Percentiles rank a stretch among this genome's conserved stretches.
Conservation (phyloP, 2,888 invertebrate genomes). For the Mactromeris polynyma region DNA sequence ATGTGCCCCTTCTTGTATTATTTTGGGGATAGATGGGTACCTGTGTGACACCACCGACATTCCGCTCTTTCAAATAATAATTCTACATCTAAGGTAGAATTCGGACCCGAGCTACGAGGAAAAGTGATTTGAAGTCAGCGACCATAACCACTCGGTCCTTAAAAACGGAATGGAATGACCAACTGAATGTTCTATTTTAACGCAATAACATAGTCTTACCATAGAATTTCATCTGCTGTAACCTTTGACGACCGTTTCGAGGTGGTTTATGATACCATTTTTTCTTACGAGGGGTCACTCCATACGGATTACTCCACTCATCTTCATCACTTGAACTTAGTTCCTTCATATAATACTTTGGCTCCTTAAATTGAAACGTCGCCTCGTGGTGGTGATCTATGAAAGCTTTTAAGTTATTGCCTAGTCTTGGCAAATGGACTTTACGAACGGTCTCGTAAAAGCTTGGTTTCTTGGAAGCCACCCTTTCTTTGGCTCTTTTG, state of each 20-base stretch:
- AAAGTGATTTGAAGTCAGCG: too few relatives aligned
- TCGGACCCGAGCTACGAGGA: too few relatives aligned
- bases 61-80: too few relatives aligned
- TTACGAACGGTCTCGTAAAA: conserved; percentile 25
- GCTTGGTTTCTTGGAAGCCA: conserved; percentile 11
- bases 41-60: too few relatives aligned
- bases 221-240: conserved; percentile 68
- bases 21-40: too few relatives aligned
- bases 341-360: conserved; percentile 30
- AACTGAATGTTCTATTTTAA: too few relatives aligned
- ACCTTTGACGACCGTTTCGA: conserved; percentile 40
- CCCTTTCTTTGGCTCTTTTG: conserved; percentile 45
- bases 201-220: conserved; percentile 53
- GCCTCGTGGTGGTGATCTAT: conserved; percentile 33
- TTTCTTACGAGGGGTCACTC: conserved; percentile 32
- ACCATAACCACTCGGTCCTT: too few relatives aligned
- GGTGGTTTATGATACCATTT: conserved; percentile 53
- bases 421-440: conserved; percentile 37
- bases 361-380: conserved; percentile 9
- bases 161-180: too few relatives aligned
- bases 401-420: conserved; percentile 27
- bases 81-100: too few relatives aligned
- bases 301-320: conserved; percentile 36
- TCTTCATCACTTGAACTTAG: conserved; percentile 38
- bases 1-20: too few relatives aligned